phyloP scores from a whole-genome alignment of 2,797 vertebrate species.

The Phoxinus dragarum region DNA sequence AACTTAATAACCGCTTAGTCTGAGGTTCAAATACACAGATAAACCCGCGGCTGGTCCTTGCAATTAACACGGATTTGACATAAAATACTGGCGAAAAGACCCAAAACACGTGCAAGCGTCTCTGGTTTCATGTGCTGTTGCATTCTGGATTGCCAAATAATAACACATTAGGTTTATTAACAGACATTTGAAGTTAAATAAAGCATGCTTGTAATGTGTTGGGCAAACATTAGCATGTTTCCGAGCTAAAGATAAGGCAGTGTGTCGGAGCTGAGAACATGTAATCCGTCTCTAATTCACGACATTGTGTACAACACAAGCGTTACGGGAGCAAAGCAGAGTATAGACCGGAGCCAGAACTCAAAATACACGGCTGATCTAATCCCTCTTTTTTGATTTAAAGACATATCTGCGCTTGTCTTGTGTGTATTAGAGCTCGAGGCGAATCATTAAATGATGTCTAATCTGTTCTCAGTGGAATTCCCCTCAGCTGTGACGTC shows the following conservation, averaged over 20 bases:
- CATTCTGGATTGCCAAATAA: not conserved
- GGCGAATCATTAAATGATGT: not conserved
- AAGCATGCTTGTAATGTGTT: not conserved
- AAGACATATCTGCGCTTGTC: constrained; percentile 7
- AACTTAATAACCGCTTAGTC: constrained; percentile 15
- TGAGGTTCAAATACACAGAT: constrained; percentile 21
- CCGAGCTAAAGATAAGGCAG: not conserved
- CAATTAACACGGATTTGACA: constrained; percentile 33
- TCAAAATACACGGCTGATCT: not conserved
- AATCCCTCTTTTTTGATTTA: not conserved
- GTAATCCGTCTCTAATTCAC: constrained; percentile 21
- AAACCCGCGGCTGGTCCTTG: constrained; percentile 2
- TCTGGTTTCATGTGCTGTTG: not conserved
- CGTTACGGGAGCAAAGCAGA: not conserved
- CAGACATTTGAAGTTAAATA: not conserved
- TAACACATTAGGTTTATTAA: not conserved
- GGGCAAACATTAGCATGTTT: not conserved
- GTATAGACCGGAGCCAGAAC: not conserved
- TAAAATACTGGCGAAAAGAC: not conserved
- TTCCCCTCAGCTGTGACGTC: constrained; percentile 52
- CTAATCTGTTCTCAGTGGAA: constrained; percentile 46
- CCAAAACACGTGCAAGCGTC: not conserved
- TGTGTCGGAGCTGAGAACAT: not conserved
- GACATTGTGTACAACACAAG: constrained; percentile 33
- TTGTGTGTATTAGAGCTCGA: constrained; percentile 1